Percentiles rank a stretch among this genome's conserved stretches.
Evolutionary conservation across 2,113 vertebrate genomes (phyloP).

Genomic region (Ameiurus melas): DNA sequence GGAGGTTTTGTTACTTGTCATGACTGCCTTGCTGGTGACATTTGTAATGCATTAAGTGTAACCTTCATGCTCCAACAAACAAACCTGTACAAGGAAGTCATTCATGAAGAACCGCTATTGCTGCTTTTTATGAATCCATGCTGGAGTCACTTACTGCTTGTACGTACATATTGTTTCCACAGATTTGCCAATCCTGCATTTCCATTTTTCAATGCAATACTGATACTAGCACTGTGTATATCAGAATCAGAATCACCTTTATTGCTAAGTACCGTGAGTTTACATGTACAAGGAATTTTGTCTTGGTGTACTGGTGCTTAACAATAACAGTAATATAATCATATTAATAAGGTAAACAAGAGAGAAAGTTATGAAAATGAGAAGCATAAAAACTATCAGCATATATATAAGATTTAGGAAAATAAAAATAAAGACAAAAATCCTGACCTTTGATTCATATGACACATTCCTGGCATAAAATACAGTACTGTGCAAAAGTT

Average conservation of each 20-base stretch:
- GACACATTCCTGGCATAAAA: background rate
- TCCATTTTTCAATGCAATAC: background rate
- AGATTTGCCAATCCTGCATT: background rate
- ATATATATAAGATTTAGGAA: too few species aligned
- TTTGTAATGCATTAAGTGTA: slow-evolving; percentile 39
- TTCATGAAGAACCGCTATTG: slow-evolving; percentile 8
- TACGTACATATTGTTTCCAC: background rate
- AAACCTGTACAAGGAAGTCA: slow-evolving; percentile 24
- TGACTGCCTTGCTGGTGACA: slow-evolving; percentile 33
- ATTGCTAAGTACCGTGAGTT: too few species aligned
- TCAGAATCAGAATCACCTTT: background rate
- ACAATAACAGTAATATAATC: too few species aligned
- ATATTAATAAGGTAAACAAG: too few species aligned
- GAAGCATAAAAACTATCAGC: too few species aligned
- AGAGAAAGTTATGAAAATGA: too few species aligned
- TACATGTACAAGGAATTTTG: too few species aligned
- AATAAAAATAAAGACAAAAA: too few species aligned
- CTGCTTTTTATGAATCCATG: slow-evolving; percentile 15
- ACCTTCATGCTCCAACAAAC: slow-evolving; percentile 44
- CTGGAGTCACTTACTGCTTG: slow-evolving; percentile 9
- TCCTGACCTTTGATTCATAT: background rate
- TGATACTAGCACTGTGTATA: background rate
- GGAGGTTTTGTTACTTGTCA: slow-evolving; percentile 29
- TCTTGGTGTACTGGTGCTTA: too few species aligned
- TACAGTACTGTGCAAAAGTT: too few species aligned